Base-by-base conservation (phyloP, 2,888 invertebrate genomes). In the Athripsodes cinereus region DNA sequence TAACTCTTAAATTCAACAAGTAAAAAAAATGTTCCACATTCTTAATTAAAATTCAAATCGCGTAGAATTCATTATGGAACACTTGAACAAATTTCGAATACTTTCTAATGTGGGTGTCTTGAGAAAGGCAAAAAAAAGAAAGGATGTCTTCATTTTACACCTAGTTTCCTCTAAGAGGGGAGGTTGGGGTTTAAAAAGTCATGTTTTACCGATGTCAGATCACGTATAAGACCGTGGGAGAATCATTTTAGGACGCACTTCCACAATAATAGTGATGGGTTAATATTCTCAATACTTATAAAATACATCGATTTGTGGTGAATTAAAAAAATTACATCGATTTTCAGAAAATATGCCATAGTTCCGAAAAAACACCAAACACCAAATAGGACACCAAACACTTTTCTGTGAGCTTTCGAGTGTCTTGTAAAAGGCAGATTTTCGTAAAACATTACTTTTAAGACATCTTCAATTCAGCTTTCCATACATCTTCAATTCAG, bases 121-220 rank as follows among this genome's bases (percentile, higher is more conserved):
- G 10, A 11, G 48, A 20, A 48, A 44, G 5, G 11, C 3, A 18
- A 48, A 22, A 18, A 22, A 22, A 22, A 22, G 26, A 51, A 51
- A 26, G 26, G 22, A 31, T 22, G 51, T 26, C 51, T 18, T 40
- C 40, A 40, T 40, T 40, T 40, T 40, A 40, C 40, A 40, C 40
- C 40, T 40, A 19, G 20, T 51, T 21, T 51, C 34, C 51, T 21
- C 35, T 19, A n/a, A 16, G 51, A 22, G 51, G 31, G 26, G 26
- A 50, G 50, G 11, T 47, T 40, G 40, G 59, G 56, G 59, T 64
- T 64, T 62, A 62, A 64, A 62, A 63, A 60, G 54, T 62, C 56
- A 62, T 62, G 64, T 62, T 62, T 60, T 58, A 60, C 57, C 62
- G 55, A 58, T 57, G 60, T 55, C 60, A 34, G 60, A 61, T 63